These are phyloP conservation scores for Drosophila mauritiana DNA, from an alignment of 1,140 invertebrate species.

Conservation along the genomic window DNA sequence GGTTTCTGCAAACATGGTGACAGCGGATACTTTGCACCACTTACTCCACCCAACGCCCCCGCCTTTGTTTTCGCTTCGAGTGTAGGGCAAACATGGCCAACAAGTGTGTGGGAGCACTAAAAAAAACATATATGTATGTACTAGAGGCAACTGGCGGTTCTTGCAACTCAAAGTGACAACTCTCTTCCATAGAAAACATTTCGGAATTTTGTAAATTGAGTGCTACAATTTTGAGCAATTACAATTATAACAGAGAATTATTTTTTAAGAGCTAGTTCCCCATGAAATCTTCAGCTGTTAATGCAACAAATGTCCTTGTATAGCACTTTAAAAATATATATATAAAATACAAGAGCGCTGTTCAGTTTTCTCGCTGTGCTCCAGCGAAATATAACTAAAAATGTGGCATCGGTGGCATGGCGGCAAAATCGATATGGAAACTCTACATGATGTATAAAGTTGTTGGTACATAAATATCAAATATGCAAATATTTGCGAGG, in stretches of 20 bases:
- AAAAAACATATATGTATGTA: background rate
- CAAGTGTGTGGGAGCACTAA: constrained; percentile 53
- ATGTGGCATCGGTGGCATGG: constrained; percentile 28
- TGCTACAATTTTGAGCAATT: background rate
- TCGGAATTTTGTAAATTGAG: background rate
- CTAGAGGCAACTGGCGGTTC: background rate
- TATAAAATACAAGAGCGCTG: background rate
- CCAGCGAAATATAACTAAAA: constrained; percentile 62
- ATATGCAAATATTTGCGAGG: constrained; percentile 78
- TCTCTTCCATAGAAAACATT: too few species aligned
- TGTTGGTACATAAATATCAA: constrained; percentile 80
- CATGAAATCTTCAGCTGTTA: too few species aligned
- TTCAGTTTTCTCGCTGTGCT: constrained; percentile 4
- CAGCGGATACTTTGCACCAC: constrained; percentile 50
- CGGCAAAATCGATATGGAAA: constrained; percentile 71
- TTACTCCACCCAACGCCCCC: constrained; percentile 11
- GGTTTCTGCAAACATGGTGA: constrained; percentile 62
- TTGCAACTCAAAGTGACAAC: background rate
- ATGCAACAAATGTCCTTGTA: too few species aligned
- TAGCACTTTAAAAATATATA: background rate
- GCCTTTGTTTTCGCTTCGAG: constrained; percentile 35
- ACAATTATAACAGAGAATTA: too few species aligned
- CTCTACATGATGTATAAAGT: constrained; percentile 74
- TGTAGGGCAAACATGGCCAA: constrained; percentile 67
- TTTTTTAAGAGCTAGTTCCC: too few species aligned